Conservation (phyloP, 2,797 vertebrate species). For the Hapalemur alaotrensis region DNA sequence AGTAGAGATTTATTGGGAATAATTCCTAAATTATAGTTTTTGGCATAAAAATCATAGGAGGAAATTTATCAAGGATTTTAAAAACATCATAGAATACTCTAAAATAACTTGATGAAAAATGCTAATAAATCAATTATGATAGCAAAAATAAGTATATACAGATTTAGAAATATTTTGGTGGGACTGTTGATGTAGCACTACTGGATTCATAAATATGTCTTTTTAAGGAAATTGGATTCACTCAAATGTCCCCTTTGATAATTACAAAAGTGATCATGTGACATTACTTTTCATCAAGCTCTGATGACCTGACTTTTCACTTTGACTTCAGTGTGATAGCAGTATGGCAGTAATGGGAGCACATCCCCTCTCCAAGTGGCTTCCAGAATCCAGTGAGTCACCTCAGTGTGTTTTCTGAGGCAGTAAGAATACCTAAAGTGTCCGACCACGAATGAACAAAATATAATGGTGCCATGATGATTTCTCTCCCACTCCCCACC, state of each 20-base stretch:
- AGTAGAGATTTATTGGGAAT: constrained; percentile 17
- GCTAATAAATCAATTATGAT: not conserved
- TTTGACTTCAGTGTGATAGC: not conserved
- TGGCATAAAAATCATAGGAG: not conserved
- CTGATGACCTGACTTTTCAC: not conserved
- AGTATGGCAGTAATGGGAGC: rapidly evolving
- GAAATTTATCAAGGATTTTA: not conserved
- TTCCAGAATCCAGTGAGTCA: not conserved
- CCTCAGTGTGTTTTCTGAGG: not conserved
- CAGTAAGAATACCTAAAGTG: not conserved
- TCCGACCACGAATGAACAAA: not conserved
- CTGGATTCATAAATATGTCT: not conserved
- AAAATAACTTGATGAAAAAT: not conserved
- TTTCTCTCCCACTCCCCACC: not conserved
- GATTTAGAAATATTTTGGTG: not conserved
- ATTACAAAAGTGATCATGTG: not conserved
- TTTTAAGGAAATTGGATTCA: not conserved
- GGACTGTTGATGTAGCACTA: not conserved
- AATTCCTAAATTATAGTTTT: constrained; percentile 33
- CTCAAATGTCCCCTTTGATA: not conserved
- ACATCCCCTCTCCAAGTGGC: rapidly evolving
- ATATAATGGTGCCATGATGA: not conserved
- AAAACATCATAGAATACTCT: not conserved
- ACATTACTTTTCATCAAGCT: not conserved
- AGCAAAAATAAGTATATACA: not conserved